These are phyloP conservation scores for Cenopis cana DNA, from an alignment of 2,888 invertebrate species.

Conservation along the genomic window DNA sequence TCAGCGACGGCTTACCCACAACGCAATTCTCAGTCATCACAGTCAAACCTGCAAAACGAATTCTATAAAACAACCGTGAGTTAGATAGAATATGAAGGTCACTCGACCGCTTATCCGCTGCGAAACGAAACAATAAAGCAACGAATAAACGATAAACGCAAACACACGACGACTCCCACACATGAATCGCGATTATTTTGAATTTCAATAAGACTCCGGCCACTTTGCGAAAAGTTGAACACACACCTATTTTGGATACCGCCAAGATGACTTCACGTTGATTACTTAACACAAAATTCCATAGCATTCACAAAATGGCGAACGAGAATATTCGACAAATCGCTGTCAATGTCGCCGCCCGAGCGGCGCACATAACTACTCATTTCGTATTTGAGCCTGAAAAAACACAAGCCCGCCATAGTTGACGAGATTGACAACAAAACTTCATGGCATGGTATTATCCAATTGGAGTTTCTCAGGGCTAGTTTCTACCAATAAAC, in stretches of 20 bases:
- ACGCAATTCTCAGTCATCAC: constrained; percentile 75
- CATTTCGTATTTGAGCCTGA: constrained; percentile 82
- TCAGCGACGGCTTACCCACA: constrained; percentile 69
- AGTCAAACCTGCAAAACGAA: constrained; percentile 53
- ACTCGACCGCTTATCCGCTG: constrained; percentile 46
- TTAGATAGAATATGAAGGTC: constrained; percentile 42
- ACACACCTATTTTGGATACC: constrained; percentile 65
- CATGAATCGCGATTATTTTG: constrained; percentile 45
- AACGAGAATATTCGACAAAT: constrained; percentile 79
- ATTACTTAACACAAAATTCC: constrained; percentile 79
- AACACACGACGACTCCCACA: constrained; percentile 46
- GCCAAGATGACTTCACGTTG: constrained; percentile 56
- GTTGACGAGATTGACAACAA: constrained; percentile 48
- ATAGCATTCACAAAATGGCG: constrained; percentile 82
- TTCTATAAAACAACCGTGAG: constrained; percentile 26
- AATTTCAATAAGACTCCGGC: constrained; percentile 55
- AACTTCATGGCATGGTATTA: constrained; percentile 11
- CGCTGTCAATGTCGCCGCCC: constrained; percentile 82
- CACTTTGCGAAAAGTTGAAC: constrained; percentile 62
- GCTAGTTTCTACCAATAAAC: constrained; percentile 47
- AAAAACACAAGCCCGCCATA: constrained; percentile 84
- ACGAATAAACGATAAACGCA: constrained; percentile 54
- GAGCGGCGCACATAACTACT: constrained; percentile 80
- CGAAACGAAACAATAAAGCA: constrained; percentile 66
- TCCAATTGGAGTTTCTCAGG: constrained; percentile 47